Percentiles rank a stretch among this genome's conserved stretches.
Evolutionary conservation across 2,797 vertebrate genomes (phyloP).

Genomic region (Halcyon badia): DNA sequence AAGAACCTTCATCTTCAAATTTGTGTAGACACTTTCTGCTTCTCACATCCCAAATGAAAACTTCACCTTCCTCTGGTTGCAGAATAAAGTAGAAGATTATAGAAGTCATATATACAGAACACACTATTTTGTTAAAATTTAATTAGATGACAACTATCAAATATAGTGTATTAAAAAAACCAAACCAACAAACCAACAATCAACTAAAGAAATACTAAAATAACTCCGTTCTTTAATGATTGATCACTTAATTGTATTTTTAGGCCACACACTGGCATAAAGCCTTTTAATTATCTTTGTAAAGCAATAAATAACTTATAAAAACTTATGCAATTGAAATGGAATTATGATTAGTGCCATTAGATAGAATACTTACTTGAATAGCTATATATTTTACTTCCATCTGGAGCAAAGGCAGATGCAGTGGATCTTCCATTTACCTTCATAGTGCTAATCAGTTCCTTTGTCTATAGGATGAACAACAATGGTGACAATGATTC

Average conservation of each 20-base stretch:
- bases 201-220: background rate
- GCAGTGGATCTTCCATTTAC: constrained; percentile 86
- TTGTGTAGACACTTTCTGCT: constrained; percentile 82
- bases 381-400: constrained; percentile 87
- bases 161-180: rapidly evolving
- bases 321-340: background rate
- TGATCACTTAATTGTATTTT: background rate
- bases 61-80: constrained; percentile 79
- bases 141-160: background rate
- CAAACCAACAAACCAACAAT: background rate
- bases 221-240: background rate
- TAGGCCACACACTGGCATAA: background rate
- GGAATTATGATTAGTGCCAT: background rate
- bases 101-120: background rate
- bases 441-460: constrained; percentile 91
- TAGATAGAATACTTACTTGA: constrained; percentile 83
- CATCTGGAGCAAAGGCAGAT: constrained; percentile 86
- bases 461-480: constrained; percentile 85
- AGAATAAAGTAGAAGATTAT: background rate
- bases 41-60: constrained; percentile 86
- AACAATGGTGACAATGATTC: background rate
- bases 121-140: background rate
- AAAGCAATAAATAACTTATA: background rate
- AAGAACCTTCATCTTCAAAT: constrained; percentile 84
- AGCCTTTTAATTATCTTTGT: background rate